These are phyloP conservation scores for Bryconaethiops microstoma DNA, from an alignment of 2,797 vertebrate species.

Conservation along the genomic window DNA sequence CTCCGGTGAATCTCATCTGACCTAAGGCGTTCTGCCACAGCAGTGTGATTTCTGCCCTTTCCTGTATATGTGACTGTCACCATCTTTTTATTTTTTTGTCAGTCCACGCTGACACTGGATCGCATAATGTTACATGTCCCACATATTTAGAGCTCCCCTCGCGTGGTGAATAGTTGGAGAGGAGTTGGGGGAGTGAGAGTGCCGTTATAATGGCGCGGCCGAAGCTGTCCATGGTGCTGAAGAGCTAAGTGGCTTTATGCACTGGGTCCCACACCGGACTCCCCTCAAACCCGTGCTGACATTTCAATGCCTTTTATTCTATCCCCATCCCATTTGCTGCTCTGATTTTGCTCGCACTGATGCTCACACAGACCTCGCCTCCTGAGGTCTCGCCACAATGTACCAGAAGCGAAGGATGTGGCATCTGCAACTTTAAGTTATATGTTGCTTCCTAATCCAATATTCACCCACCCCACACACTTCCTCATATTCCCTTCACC, in stretches of 20 bases:
- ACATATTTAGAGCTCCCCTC: constrained; percentile 25
- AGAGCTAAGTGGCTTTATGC: constrained; percentile 73
- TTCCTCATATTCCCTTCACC: background rate
- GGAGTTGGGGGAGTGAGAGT: constrained; percentile 57
- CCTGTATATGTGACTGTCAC: background rate
- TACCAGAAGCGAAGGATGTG: constrained; percentile 43
- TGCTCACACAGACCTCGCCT: constrained; percentile 49
- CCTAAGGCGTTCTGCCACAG: background rate
- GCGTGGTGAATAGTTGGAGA: constrained; percentile 14
- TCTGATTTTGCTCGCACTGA: constrained; percentile 62
- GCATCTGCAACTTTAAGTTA: constrained; percentile 50
- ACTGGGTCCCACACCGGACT: constrained; percentile 68
- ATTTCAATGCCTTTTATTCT: constrained; percentile 76
- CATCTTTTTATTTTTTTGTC: constrained; percentile 10
- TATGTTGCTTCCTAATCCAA: constrained; percentile 56
- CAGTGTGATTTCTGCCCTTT: background rate
- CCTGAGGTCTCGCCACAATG: constrained; percentile 44
- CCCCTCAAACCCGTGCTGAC: constrained; percentile 71
- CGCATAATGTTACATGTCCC: constrained; percentile 13
- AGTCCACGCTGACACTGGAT: constrained; percentile 14
- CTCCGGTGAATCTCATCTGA: background rate
- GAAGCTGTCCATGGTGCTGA: constrained; percentile 83
- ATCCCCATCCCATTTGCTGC: constrained; percentile 73
- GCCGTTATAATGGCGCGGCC: constrained; percentile 64
- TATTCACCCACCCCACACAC: constrained; percentile 21